These are phyloP conservation scores for Xerus inauris DNA, from an alignment of 2,113 vertebrate species.

Conservation along the genomic window DNA sequence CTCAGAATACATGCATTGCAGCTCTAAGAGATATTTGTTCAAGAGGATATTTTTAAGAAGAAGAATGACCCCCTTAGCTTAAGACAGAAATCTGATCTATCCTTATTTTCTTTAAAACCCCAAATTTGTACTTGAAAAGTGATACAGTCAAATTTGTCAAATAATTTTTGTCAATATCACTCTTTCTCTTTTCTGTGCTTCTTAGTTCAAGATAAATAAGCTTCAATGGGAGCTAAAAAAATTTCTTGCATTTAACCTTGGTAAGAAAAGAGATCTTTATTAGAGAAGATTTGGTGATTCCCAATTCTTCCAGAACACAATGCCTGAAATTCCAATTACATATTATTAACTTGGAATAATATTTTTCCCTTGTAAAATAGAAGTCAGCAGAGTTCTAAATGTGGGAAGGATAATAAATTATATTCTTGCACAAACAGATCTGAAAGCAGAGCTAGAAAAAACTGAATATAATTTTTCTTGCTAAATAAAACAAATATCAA, in stretches of 20 bases:
- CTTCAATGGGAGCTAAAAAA: neutral
- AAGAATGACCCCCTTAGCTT: neutral
- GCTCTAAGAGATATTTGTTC: constrained; percentile 8
- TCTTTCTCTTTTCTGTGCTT: constrained; percentile 18
- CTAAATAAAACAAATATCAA: neutral
- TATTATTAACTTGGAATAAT: neutral
- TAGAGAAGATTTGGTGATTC: neutral
- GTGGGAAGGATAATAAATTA: neutral
- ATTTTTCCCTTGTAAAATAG: constrained; percentile 49
- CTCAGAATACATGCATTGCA: neutral
- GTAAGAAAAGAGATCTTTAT: neutral
- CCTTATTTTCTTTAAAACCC: constrained; percentile 32
- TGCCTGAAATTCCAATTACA: neutral
- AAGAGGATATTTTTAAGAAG: neutral
- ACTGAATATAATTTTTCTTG: neutral
- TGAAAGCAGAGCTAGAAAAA: neutral
- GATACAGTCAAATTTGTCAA: constrained; percentile 19
- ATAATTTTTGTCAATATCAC: neutral
- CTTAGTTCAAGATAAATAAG: constrained; percentile 25
- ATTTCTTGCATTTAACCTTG: neutral
- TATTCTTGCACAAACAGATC: neutral
- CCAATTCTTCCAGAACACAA: neutral
- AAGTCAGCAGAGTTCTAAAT: neutral
- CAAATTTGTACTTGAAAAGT: constrained; percentile 58
- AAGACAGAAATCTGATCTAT: neutral